These are phyloP conservation scores for Diploscapter pachys DNA, from an alignment of 1,140 invertebrate genomes.

Conservation along the genomic window DNA sequence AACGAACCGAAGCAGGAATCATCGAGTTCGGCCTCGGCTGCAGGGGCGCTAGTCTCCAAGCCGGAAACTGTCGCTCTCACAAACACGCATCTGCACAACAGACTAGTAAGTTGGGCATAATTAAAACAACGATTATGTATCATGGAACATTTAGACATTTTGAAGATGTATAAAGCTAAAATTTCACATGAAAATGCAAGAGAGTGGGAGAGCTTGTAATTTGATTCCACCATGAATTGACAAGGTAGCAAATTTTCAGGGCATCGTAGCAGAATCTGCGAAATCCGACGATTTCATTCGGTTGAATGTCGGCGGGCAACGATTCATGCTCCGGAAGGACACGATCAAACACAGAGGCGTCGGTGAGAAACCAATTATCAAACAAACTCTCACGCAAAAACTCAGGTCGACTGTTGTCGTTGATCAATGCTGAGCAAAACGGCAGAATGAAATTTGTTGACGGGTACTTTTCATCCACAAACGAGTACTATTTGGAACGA, in stretches of 20 bases:
- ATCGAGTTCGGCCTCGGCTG: no score
- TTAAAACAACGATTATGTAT: background rate
- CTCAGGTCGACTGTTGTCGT: constrained; percentile 6
- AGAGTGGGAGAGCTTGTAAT: constrained; percentile 2
- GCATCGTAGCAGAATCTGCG: no score
- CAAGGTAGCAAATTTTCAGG: background rate
- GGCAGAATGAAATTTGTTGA: constrained; percentile 24
- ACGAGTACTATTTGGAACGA: constrained; percentile 49
- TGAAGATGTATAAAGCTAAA: background rate
- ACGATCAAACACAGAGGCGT: constrained; percentile 16
- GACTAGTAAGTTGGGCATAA: background rate
- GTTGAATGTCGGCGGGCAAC: constrained; percentile 45
- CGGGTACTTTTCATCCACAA: constrained; percentile 40
- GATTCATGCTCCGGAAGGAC: constrained; percentile 44
- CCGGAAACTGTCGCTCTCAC: no score
- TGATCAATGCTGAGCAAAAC: constrained; percentile 6
- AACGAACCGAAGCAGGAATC: no score
- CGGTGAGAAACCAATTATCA: background rate
- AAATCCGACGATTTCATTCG: constrained; percentile 34
- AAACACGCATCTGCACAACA: no score
- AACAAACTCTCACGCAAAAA: background rate
- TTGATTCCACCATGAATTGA: constrained; percentile 22
- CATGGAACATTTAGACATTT: background rate
- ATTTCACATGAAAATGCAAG: constrained; percentile 16
- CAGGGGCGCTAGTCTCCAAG: no score